Evolutionary conservation across 64 coral and sea anemone species (phyloP).

Genomic region (Anthopleura sola): DNA sequence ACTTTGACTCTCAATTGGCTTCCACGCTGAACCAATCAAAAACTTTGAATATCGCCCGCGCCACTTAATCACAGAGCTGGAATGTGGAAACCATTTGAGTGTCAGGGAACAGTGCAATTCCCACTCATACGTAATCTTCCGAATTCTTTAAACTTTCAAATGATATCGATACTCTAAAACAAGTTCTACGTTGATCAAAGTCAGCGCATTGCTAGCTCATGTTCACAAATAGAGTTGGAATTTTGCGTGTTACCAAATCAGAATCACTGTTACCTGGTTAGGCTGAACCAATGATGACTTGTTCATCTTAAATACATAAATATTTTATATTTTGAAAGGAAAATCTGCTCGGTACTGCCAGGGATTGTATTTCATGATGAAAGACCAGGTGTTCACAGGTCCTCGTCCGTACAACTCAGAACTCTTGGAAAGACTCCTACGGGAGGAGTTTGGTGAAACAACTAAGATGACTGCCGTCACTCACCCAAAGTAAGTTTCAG

Average conservation of each 20-base stretch:
- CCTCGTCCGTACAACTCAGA: slow-evolving; percentile 87
- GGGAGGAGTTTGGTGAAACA: slow-evolving; percentile 81
- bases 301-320: background rate
- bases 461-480: slow-evolving; percentile 71
- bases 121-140: too few species aligned
- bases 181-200: too few species aligned
- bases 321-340: slow-evolving; percentile 40
- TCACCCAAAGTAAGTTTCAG: slow-evolving; percentile 60
- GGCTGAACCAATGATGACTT: too few species aligned
- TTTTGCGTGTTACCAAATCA: too few species aligned
- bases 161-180: too few species aligned
- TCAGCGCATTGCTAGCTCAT: too few species aligned
- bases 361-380: slow-evolving; percentile 85
- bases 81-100: background rate
- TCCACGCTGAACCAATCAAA: background rate
- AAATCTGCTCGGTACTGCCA: slow-evolving; percentile 81
- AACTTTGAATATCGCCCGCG: background rate
- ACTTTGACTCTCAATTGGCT: background rate
- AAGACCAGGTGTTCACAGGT: slow-evolving; percentile 90
- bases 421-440: slow-evolving; percentile 79
- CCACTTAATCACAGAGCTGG: background rate
- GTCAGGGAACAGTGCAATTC: background rate
- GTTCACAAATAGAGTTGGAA: too few species aligned
- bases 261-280: too few species aligned
- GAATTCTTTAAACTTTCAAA: background rate